Percentiles rank a stretch among this genome's conserved stretches.
Conservation (phyloP, 2,888 invertebrate species). For the Cryptus armator region DNA sequence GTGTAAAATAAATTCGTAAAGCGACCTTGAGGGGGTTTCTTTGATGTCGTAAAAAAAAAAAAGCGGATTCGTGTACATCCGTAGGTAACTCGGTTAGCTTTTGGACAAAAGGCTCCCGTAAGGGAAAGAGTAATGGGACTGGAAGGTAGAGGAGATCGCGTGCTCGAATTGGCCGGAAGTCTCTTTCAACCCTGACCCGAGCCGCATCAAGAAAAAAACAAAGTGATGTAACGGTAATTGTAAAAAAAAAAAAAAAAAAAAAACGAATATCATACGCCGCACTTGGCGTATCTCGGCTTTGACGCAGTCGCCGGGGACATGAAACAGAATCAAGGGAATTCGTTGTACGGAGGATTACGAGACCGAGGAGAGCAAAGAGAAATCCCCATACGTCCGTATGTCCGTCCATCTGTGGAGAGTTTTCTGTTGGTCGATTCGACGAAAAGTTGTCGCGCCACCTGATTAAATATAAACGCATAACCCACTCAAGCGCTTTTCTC, state of each 20-base stretch:
- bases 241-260: background rate
- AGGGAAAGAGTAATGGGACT: no score
- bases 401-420: background rate
- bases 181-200: background rate
- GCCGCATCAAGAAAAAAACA: background rate
- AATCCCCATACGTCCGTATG: background rate
- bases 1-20: no score
- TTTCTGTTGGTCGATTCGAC: background rate
- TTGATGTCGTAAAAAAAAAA: background rate
- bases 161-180: background rate
- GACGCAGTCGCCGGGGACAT: background rate
- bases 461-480: background rate
- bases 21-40: no score
- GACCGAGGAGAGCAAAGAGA: background rate
- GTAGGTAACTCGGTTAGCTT: no score
- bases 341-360: background rate
- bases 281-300: background rate
- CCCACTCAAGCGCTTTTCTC: background rate
- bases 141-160: background rate
- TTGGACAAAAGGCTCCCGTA: no score
- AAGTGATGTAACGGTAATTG: background rate
- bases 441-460: background rate
- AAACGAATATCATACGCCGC: background rate
- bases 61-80: slow-evolving; percentile 1
- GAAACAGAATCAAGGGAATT: background rate